These are phyloP conservation scores for Lasius fuliginosus DNA, from an alignment of 2,888 invertebrate species.

Conservation along the genomic window DNA sequence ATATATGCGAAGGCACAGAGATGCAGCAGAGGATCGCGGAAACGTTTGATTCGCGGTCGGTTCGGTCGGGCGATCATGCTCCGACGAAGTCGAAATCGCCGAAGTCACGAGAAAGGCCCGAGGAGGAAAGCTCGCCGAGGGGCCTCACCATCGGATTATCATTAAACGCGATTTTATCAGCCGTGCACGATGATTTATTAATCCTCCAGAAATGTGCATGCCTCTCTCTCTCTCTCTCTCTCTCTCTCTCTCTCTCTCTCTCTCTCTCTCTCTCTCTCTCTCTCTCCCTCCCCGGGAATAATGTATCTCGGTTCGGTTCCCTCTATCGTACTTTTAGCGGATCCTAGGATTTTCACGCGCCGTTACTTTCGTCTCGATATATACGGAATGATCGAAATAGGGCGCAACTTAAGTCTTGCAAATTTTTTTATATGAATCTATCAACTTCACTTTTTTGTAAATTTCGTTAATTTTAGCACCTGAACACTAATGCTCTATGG, in stretches of 20 bases:
- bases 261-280: neutral
- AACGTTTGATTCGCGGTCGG: constrained; percentile 21
- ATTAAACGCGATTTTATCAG: constrained; percentile 41
- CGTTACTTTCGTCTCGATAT: constrained; percentile 42
- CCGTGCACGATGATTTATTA: constrained; percentile 42
- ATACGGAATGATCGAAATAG: constrained; percentile 6
- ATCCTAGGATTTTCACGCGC: constrained; percentile 38
- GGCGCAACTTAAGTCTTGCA: neutral
- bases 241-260: neutral
- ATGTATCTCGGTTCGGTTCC: neutral
- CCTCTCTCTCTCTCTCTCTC: neutral
- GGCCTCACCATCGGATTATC: constrained; percentile 27
- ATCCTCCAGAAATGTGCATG: constrained; percentile 32
- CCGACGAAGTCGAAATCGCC: constrained; percentile 30
- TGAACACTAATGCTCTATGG: no score
- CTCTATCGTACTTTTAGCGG: constrained; percentile 2
- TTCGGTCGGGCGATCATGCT: constrained; percentile 14
- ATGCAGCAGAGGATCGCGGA: neutral
- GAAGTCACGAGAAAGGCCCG: constrained; percentile 32
- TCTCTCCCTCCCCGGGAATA: neutral
- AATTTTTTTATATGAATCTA: neutral
- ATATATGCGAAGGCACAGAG: neutral
- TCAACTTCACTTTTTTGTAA: neutral
- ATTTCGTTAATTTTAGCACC: no score
- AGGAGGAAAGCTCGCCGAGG: neutral